Base-by-base conservation (phyloP, 2,113 vertebrate species). In the Oophaga pumilio region DNA sequence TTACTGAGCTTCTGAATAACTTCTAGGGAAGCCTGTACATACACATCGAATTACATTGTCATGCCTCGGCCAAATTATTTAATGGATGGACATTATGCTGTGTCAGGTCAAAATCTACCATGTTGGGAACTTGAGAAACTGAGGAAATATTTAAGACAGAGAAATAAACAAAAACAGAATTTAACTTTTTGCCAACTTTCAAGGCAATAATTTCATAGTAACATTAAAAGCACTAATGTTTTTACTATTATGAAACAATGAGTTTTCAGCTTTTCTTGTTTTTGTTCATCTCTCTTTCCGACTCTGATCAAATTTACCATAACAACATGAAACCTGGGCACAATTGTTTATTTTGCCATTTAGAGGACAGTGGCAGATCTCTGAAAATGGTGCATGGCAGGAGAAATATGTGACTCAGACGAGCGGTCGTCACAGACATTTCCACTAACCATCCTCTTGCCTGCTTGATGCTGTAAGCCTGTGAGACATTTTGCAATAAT, bases 401-500 rank as follows among this genome's bases (percentile, higher is more conserved):
- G 69, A 33, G 73, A 22, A 85, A 85, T 76, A 24, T 64, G 59
- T 52, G 84, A 85, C 49, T 76, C 52, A 76, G 24, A 74, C 24
- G 62, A 85, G 83, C 76, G 69, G 66, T 59, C 83, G 60, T 85
- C 69, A 84, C 66, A 74, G 24, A 85, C 50, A 85, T 74, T 26
- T 60, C 74, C 68, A 20, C 71, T 85, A 85, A 76, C 52, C 84
- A 62, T 20, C 22, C 84, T 49, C 73, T 64, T 85, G 57, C 62
- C 84, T 85, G 20, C 33, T 62, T 59, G 71, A 85, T 49, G 73
- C 71, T 64, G 28, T 64, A 76, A 76, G 84, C 71, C 84, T 85
- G 71, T 66, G 62, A 85, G 84, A 60, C 84, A 77, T 43, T 50
- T 60, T 85, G 71, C 59, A 85, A 76, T 85, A 85, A 64, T 85